These are phyloP conservation scores for Ganaspis sp. DNA, from an alignment of 1,140 invertebrate species.

Conservation along the genomic window DNA sequence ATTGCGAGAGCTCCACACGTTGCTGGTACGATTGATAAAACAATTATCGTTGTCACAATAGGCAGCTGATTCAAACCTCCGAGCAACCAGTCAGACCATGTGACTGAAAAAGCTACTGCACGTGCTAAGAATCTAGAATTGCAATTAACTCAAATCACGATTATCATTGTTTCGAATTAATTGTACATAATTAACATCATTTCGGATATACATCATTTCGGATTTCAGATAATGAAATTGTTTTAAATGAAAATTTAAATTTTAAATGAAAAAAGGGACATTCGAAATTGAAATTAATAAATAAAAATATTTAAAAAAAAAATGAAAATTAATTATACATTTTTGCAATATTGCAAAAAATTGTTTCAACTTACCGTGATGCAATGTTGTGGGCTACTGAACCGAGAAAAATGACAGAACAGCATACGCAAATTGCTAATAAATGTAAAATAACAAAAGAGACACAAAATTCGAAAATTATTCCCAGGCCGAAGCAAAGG, in stretches of 20 bases:
- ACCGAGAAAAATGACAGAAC: slow-evolving; percentile 77
- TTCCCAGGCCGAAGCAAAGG: slow-evolving; percentile 49
- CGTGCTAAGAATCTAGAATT: slow-evolving; percentile 75
- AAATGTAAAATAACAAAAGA: slow-evolving; percentile 75
- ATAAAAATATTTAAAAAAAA: no score
- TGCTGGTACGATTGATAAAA: slow-evolving; percentile 73
- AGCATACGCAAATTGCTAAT: slow-evolving; percentile 72
- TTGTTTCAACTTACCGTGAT: slow-evolving; percentile 70
- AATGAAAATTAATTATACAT: no score
- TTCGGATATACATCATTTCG: no score
- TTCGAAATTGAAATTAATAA: no score
- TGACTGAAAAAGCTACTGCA: slow-evolving; percentile 74
- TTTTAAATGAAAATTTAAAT: no score
- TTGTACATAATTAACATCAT: no score
- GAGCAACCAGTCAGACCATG: slow-evolving; percentile 78
- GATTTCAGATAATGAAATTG: no score
- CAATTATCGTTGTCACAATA: slow-evolving; percentile 70
- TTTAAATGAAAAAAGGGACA: no score
- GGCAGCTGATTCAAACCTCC: slow-evolving; percentile 77
- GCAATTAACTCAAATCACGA: background rate
- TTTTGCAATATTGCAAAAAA: background rate
- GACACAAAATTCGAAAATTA: slow-evolving; percentile 66
- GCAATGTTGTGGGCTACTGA: slow-evolving; percentile 78
- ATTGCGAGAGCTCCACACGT: slow-evolving; percentile 78
- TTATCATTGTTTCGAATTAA: no score